Base-by-base conservation (phyloP, 2,888 invertebrate species). In the Tiliacea aurago region DNA sequence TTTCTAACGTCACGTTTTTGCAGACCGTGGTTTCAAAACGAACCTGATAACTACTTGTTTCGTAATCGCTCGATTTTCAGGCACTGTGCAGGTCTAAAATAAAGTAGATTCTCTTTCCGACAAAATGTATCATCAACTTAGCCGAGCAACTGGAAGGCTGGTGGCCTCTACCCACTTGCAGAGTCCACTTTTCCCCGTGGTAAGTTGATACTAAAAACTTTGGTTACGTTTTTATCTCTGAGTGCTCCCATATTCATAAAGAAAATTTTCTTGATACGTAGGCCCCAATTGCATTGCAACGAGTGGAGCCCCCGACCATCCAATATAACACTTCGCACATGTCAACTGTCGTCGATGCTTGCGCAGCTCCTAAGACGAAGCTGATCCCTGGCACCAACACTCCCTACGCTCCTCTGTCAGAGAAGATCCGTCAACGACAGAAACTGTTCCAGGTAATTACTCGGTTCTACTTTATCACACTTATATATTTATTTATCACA, bases 81-180 rank as follows among this genome's bases (percentile, higher is more conserved):
- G 78, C 84, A 86, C 84, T 86, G 75, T 82, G 82, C 80, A 76
- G 76, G 71, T 76, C 66, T 80, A 62, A 73, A 73, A 61, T 76
- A 73, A 84, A 82, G 81, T 84, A 73, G 74, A 77, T 78, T 79
- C 76, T 77, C 49, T 58, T 81, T 55, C 58, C 37, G 58, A 53
- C 73, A 94, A 92, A 89, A 96, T 96, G 96, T 96, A 95, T 88
- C 95, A 96, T 85, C 96, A 96, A 91, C 89, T 96, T 55, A 93
- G 93, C 91, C 94, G 89, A 93, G 83, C 93, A 65, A 93, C 95
- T 68, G 96, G 96, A 79, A 93, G 96, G 89, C 91, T 96, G 75
- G 91, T 95, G 18, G 90, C 94, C 75, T 91, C 96, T 66, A 88
- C 93, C 49, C 89, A 94, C 83, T 86, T 96, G 77, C 96, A 96